Percentiles rank a stretch among this genome's conserved stretches.
These are phyloP conservation scores for Anas acuta DNA, from an alignment of 2,797 vertebrate genomes.

Conservation along the genomic window DNA sequence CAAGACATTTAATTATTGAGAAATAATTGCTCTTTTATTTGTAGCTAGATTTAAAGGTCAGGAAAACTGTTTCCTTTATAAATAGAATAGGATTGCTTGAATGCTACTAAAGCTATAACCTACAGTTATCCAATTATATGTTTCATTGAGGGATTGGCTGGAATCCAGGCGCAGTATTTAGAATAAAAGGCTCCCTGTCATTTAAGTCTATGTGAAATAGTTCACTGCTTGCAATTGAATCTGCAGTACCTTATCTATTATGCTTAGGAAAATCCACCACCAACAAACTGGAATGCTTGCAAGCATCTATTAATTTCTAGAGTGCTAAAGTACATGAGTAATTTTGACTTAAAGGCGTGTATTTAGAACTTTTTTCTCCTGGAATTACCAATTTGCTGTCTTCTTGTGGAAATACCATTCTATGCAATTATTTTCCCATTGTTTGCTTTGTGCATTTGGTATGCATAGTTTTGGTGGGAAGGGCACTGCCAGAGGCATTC, in stretches of 20 bases:
- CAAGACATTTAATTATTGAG: slow-evolving; percentile 5
- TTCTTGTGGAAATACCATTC: background rate
- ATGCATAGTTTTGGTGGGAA: slow-evolving; percentile 59
- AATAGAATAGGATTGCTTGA: slow-evolving; percentile 12
- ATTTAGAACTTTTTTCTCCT: background rate
- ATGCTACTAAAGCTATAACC: slow-evolving; percentile 47
- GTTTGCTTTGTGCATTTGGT: slow-evolving; percentile 28
- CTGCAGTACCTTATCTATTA: background rate
- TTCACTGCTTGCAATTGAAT: slow-evolving; percentile 9
- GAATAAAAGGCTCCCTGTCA: slow-evolving; percentile 45
- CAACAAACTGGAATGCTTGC: background rate
- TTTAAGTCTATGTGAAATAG: slow-evolving; percentile 24
- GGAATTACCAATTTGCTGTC: background rate
- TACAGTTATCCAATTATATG: slow-evolving; percentile 61
- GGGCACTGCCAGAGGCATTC: slow-evolving; percentile 5
- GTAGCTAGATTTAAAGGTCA: slow-evolving; percentile 50
- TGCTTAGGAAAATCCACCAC: background rate
- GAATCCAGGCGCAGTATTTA: slow-evolving; percentile 31
- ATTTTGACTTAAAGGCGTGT: background rate
- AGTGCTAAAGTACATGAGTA: background rate
- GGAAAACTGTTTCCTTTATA: slow-evolving; percentile 47
- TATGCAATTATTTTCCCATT: slow-evolving; percentile 10
- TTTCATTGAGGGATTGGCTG: slow-evolving; percentile 53
- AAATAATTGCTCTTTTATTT: slow-evolving; percentile 46
- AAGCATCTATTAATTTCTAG: background rate